Evolutionary conservation across 2,888 invertebrate species (phyloP).

Genomic region (Chouioia cunea): DNA sequence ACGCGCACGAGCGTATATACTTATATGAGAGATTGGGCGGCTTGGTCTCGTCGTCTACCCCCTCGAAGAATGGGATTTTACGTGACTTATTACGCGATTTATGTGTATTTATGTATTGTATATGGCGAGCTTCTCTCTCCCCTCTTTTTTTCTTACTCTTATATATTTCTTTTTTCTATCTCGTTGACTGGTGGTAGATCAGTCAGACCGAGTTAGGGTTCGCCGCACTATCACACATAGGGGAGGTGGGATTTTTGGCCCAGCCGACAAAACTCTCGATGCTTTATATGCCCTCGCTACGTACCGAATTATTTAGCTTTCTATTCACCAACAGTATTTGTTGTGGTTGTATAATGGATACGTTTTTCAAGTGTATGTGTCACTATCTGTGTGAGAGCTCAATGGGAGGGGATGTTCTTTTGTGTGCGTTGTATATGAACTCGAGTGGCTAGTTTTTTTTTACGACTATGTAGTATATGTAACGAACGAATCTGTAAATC

Average conservation of each 20-base stretch:
- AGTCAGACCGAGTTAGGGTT: too few relatives aligned
- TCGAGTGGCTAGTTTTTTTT: neutral
- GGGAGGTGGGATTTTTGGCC: too few relatives aligned
- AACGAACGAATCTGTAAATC: neutral
- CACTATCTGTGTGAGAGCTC: neutral
- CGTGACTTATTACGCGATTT: constrained; percentile 49
- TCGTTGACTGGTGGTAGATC: neutral
- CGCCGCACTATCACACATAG: too few relatives aligned
- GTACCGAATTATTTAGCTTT: too few relatives aligned
- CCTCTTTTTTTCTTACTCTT: neutral
- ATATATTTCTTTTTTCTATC: neutral
- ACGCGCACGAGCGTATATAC: neutral
- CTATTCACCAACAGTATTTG: too few relatives aligned
- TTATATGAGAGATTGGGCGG: neutral
- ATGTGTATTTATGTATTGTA: constrained; percentile 43
- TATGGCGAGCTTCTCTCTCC: neutral
- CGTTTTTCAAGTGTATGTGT: too few relatives aligned
- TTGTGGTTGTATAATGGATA: too few relatives aligned
- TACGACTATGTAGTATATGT: neutral
- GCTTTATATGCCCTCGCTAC: too few relatives aligned
- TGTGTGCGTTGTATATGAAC: too few relatives aligned
- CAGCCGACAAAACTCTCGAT: too few relatives aligned
- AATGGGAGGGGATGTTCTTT: neutral
- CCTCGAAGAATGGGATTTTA: constrained; percentile 29
- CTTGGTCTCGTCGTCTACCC: neutral